Conservation (phyloP, 1,140 invertebrate species). For the Andrena cerasifolii region DNA sequence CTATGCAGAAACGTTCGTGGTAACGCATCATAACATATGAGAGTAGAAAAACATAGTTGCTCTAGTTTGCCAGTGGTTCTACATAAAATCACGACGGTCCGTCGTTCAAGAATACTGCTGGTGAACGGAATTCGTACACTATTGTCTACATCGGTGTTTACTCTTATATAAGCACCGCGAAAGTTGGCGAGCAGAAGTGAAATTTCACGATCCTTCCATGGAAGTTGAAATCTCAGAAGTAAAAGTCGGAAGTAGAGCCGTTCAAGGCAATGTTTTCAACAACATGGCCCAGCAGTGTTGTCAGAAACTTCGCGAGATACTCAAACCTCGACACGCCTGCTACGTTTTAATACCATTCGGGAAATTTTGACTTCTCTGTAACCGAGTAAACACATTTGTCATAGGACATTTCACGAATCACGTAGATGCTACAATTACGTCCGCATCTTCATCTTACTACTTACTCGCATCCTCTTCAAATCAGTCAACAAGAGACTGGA, state of each 20-base stretch:
- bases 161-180: not conserved
- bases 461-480: slow-evolving; percentile 32
- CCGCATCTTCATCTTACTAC: not conserved
- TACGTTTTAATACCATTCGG: slow-evolving; percentile 10
- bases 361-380: slow-evolving; percentile 34
- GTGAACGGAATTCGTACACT: not conserved
- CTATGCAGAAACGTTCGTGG: not conserved
- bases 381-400: not conserved
- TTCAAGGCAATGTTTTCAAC: not conserved
- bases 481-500: slow-evolving; percentile 39
- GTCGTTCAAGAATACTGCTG: not conserved
- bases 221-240: not conserved
- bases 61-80: not conserved
- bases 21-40: not conserved
- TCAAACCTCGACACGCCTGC: not conserved
- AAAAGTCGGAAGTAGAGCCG: not conserved
- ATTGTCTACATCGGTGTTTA: slow-evolving; percentile 1
- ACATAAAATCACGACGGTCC: not conserved
- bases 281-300: not conserved
- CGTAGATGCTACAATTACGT: not conserved
- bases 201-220: not conserved
- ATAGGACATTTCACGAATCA: no score
- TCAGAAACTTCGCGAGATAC: not conserved
- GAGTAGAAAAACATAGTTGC: not conserved
- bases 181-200: not conserved